These are phyloP conservation scores for Nemurella pictetii DNA, from an alignment of 2,888 invertebrate genomes.

Conservation along the genomic window DNA sequence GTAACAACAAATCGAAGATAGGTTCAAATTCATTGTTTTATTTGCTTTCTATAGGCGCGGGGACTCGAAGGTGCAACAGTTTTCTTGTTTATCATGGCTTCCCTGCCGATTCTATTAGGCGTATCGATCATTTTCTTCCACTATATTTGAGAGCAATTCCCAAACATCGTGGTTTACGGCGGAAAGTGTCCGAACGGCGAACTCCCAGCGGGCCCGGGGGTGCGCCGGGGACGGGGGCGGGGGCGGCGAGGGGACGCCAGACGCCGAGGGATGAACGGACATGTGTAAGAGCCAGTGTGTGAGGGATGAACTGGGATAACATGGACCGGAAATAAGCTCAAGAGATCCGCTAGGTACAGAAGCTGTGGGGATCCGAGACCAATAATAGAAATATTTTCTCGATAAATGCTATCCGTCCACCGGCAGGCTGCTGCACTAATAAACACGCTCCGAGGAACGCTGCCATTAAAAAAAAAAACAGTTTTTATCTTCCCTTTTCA, in stretches of 20 bases:
- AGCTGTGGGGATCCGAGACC: not conserved
- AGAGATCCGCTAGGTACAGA: not conserved
- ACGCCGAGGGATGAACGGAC: slow-evolving; percentile 43
- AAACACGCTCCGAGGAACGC: not conserved
- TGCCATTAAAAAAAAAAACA: not conserved
- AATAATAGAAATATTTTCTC: slow-evolving; percentile 22
- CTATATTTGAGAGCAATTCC: slow-evolving; percentile 16
- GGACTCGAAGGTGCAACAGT: not conserved
- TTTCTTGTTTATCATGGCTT: not conserved
- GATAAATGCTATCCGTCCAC: not conserved
- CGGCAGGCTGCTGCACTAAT: not conserved
- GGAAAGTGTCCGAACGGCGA: slow-evolving; percentile 30
- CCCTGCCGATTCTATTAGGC: not conserved
- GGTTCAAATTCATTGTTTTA: not conserved
- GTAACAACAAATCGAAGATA: not conserved
- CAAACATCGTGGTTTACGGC: slow-evolving; percentile 18
- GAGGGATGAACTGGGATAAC: slow-evolving; percentile 30
- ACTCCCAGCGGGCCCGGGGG: slow-evolving; percentile 23
- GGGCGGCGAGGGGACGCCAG: slow-evolving; percentile 41
- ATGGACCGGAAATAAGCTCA: slow-evolving; percentile 23
- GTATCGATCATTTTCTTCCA: not conserved
- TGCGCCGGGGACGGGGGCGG: slow-evolving; percentile 38
- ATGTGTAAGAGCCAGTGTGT: slow-evolving; percentile 1
- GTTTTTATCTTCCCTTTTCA: not conserved
- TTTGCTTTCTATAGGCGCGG: not conserved